phyloP scores from a whole-genome alignment of 2,888 invertebrate species.

The Oscheius sp. region DNA sequence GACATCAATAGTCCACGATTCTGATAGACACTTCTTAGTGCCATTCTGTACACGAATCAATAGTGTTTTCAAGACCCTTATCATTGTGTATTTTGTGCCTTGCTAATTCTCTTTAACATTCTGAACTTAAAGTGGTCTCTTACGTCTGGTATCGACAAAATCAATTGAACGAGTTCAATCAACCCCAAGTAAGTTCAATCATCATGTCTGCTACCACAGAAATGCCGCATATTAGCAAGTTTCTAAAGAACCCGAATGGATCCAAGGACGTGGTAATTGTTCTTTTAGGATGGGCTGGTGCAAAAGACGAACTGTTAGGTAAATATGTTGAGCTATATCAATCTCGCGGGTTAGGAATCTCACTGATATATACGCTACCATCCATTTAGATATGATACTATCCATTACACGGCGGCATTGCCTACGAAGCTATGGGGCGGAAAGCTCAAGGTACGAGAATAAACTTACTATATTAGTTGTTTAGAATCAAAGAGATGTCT shows the following conservation, averaged over 20 bases:
- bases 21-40: not conserved
- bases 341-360: not conserved
- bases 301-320: not conserved
- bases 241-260: not conserved
- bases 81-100: not conserved
- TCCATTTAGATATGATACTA: not conserved
- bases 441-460: not conserved
- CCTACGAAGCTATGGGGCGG: not conserved
- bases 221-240: no score
- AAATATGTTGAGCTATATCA: slow-evolving; percentile 14
- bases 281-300: slow-evolving; percentile 15
- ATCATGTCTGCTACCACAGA: no score
- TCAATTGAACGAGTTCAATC: no score
- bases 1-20: not conserved
- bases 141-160: no score
- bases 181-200: no score
- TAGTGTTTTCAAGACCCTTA: not conserved
- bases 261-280: slow-evolving; percentile 8
- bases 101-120: no score
- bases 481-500: slow-evolving; percentile 3
- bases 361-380: not conserved
- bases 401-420: not conserved
- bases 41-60: not conserved
- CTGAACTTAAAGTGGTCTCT: no score
- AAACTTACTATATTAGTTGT: not conserved